Evolutionary conservation across 1,140 invertebrate genomes (phyloP), one percentile per base, ranked within the genome.

Genomic region (Zaprionus africanus): DNA sequence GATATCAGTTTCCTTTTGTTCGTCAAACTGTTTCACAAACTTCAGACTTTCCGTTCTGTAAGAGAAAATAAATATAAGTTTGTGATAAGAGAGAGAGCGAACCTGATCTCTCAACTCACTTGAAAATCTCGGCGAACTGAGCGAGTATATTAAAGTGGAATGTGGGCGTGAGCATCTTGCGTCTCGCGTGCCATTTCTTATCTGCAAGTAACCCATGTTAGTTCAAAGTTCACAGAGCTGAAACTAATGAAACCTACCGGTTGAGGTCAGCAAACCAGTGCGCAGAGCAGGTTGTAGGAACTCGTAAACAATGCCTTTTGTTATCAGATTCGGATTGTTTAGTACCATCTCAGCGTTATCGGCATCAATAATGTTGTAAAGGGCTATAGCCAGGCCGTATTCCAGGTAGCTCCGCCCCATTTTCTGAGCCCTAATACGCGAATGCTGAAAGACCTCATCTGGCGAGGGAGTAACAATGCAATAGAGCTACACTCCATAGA

Each of bases 61-160:
- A 9, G 0, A 1, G 1, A 41, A 17, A 17, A 26, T 0, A 28
- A 12, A 22, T 24, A 11, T 51, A 56, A 5, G 7, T 11, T 19
- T 49, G 19, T 43, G n/a, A 15, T 43, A 46, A 22, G 12, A 1
- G 6, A n/a, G 0, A 46, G 9, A 24, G 12, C 15, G 0, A 11
- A n/a, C 5, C 9, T 49, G 11, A 49, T 31, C 15, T 12, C 28
- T 2, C 0, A n/a, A 93, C 92, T 83, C 95, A 95, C 74, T 95
- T 94, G 81, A 96, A 95, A 81, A 97, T 96, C 3, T 94, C 93
- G 5, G 96, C 76, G 91, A 97, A 98, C 78, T 97, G 94, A 65
- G 95, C 94, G 7, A 98, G 93, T 68, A 98, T 97, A 81, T 96
- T 96, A 79, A 98, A 98, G 92, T 99, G 97, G 92, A 99, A 99